These are phyloP conservation scores for Leucoptera coffeella DNA, from an alignment of 2,888 invertebrate species.

Conservation along the genomic window DNA sequence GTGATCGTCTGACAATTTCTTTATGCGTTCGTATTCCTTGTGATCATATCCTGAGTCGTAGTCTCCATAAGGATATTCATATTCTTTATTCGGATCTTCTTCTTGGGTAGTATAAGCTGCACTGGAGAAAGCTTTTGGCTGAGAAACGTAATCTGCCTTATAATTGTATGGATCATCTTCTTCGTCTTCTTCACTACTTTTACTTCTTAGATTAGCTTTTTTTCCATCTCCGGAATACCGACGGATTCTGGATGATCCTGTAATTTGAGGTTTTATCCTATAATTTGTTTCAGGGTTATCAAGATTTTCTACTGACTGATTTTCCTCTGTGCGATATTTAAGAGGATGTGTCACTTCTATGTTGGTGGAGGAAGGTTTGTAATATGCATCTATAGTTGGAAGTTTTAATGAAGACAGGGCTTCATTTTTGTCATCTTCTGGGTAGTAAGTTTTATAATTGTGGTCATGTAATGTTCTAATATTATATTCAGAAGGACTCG, in stretches of 20 bases:
- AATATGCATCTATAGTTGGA: conserved; percentile 35
- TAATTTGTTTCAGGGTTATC: conserved; percentile 29
- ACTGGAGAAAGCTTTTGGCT: conserved; percentile 46
- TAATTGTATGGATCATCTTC: conserved; percentile 46
- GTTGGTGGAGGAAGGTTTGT: conserved; percentile 33
- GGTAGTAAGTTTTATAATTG: conserved; percentile 40
- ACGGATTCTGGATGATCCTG: conserved; percentile 37
- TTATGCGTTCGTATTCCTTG: conserved; percentile 50
- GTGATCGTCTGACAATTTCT: conserved; percentile 56
- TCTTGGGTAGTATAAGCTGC: conserved; percentile 32
- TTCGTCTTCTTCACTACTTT: conserved; percentile 16
- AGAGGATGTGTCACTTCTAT: conserved; percentile 36
- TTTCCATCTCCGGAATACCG: conserved; percentile 43
- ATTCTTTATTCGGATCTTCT: conserved; percentile 29
- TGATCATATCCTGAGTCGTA: conserved; percentile 46
- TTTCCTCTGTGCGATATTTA: conserved; percentile 34
- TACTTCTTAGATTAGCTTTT: conserved; percentile 26
- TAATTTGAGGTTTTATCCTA: conserved; percentile 43
- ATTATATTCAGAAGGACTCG: conserved; percentile 31
- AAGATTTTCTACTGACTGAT: conserved; percentile 20
- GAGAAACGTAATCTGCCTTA: conserved; percentile 36
- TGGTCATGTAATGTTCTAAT: conserved; percentile 40
- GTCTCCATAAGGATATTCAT: conserved; percentile 39
- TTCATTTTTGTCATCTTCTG: conserved; percentile 33
- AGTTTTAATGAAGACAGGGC: conserved; percentile 38